A percentile compares a stretch with the other conserved stretches of the same genome.
These are phyloP conservation scores for Drosophila nigrodunni DNA, from an alignment of 1,140 invertebrate species.

Conservation along the genomic window DNA sequence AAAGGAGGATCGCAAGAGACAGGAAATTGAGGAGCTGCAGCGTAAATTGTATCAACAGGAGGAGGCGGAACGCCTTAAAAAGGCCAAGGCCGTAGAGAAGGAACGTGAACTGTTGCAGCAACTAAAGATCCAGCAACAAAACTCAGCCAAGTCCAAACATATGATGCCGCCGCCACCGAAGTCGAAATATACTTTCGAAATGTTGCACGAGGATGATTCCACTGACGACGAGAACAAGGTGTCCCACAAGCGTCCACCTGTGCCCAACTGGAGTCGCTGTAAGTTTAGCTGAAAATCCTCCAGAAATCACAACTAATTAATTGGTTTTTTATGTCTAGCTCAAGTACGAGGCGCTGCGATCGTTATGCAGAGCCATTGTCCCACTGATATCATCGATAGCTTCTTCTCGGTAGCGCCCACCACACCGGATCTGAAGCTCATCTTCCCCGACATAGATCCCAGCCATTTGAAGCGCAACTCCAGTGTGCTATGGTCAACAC, in stretches of 20 bases:
- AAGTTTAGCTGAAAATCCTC: conserved; percentile 35
- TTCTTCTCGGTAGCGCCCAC: conserved; percentile 88
- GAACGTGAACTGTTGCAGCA: conserved; percentile 71
- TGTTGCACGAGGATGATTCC: conserved; percentile 86
- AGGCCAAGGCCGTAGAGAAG: conserved; percentile 81
- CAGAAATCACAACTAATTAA: not conserved
- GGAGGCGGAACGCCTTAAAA: conserved; percentile 82
- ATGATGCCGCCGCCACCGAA: conserved; percentile 74
- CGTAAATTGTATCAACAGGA: conserved; percentile 85
- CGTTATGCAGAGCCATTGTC: conserved; percentile 65
- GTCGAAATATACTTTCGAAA: conserved; percentile 83
- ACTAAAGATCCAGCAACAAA: conserved; percentile 64
- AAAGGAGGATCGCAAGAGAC: conserved; percentile 84
- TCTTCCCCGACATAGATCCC: conserved; percentile 89
- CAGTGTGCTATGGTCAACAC: conserved; percentile 89
- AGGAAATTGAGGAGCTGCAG: conserved; percentile 86
- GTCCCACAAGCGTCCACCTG: conserved; percentile 84
- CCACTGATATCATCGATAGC: conserved; percentile 85
- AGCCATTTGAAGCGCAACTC: conserved; percentile 88
- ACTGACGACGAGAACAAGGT: conserved; percentile 86
- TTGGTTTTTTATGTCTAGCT: conserved; percentile 38
- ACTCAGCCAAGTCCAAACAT: conserved; percentile 59
- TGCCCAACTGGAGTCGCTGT: conserved; percentile 86
- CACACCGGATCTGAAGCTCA: conserved; percentile 87
- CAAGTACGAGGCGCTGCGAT: conserved; percentile 64